Base-by-base conservation (phyloP, 2,888 invertebrate genomes). In the Trissolcus japonicus region DNA sequence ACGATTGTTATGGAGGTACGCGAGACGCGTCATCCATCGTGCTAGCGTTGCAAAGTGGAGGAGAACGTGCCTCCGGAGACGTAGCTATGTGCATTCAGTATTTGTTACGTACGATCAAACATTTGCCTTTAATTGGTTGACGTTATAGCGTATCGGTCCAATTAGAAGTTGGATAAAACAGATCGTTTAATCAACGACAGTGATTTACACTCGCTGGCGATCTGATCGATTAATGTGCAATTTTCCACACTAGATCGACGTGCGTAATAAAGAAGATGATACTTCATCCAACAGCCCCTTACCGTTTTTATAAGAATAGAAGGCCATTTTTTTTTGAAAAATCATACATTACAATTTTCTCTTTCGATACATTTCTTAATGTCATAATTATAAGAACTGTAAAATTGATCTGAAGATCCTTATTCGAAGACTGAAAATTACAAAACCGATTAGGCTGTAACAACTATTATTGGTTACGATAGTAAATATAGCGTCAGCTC, bases 161-260 rank as follows among this genome's bases (percentile, higher is more conserved):
- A 85, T 85, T 83, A 85, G 81, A 78, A 80, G 78, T 75, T 73
- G 80, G 68, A 80, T 78, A 78, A 82, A 79, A 82, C 80, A 82
- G 82, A 84, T 82, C 83, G 81, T 82, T 84, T 82, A 83, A 85
- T 84, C 85, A 82, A 79, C 79, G 80, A 82, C 82, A 83, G 79
- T 83, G 83, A 84, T 84, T 84, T 83, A 83, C 80, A 74, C 62
- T 74, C 74, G 41, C 40, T 55, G 50, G 13, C n/a, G 57, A 74
- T 74, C 74, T 57, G 46, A 67, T 74, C 72, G 60, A 65, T 74
- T 51, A 61, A 13, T 62, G 67, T 57, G 74, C 67, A 62, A 74
- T 66, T 67, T 57, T 66, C 66, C 67, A 57, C 66, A 56, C 67
- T 56, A 56, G 51, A 74, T 68, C 57, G 67, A 56, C 62, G 57